Base-by-base conservation (phyloP, 2,113 vertebrate genomes). In the Nibea albiflora region DNA sequence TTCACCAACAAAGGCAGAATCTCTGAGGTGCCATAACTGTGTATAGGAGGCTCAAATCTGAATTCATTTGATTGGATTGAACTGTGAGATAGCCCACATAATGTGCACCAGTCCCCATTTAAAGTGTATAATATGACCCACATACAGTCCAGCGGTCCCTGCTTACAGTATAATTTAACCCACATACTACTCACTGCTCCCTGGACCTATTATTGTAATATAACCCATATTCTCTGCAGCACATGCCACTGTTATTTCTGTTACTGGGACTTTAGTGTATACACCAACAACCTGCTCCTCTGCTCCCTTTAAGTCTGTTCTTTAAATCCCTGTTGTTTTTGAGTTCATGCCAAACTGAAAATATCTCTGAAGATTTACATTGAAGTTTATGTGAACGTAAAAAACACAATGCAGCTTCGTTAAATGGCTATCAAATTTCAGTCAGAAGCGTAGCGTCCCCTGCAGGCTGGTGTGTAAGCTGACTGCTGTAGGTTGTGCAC, bases 81-180 rank as follows among this genome's bases (percentile, higher is more conserved):
- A 19, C 56, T 53, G 62, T n/a, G 63, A 84, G 46, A 73, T 22
- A 71, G 22, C 52, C 47, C 31, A 60, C 54, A 78, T 78, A 56
- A 84, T 58, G 57, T 46, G 54, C 68, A 78, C 52, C 61, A 39
- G 65, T 52, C 80, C 77, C 58, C 50, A 67, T 78, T 87, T 82
- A 76, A 76, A 80, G 66, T 53, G 73, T 61, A 56, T 65, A 65
- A 76, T 76, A 58, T 80, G 82, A 88, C 78, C 81, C 83, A 83
- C 66, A 85, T 85, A 47, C 47, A 70, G 66, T 53, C 62, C 81
- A 80, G 61, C 46, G 28, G 60, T 78, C 81, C 53, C 80, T 56
- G 73, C 71, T 76, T 81, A 79, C 77, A 74, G 31, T 52, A 26
- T 57, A 46, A 79, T 83, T 72, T 77, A 73, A 86, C 84, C 68